Base-by-base conservation (phyloP, 2,888 invertebrate genomes). In the Drosophila anceps region DNA sequence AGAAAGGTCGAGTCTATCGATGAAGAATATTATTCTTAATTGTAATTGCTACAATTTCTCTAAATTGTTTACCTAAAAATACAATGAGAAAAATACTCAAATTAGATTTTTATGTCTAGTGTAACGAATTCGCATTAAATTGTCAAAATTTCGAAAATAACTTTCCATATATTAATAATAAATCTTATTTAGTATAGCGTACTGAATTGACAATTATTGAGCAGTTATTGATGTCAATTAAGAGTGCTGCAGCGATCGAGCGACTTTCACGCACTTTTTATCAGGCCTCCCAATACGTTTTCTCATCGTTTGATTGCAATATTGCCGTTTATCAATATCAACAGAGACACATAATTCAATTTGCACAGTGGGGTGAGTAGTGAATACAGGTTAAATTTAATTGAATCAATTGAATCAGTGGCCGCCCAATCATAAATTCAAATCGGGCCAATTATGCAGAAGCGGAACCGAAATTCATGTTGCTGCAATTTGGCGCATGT, bases 261-360 rank as follows among this genome's bases (percentile, higher is more conserved):
- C 37, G 37, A 15, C 20, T 39, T 43, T 37, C 46, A 65, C 59
- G 62, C 69, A 78, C 69, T 65, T 65, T 24, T 39, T 57, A 29
- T 44, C 41, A n/a, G 50, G 39, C 53, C 46, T 24, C 43, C 57
- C 18, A 27, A 53, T 54, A 61, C 37, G 55, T 35, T 76, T 81
- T 82, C 79, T 71, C 85, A 84, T 79, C 64, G 59, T 62, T 69
- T 69, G 69, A 79, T 79, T 82, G 85, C 66, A 69, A 82, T 82
- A 79, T 73, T 80, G 74, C 88, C 76, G 88, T 84, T 85, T 81
- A 76, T 84, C 84, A 84, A 77, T 85, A 84, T 84, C 83, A 84
- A 84, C 78, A 78, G 66, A 48, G 58, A 54, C 46, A 82, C 69
- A 82, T 81, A 82, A 81, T 82, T 82, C 63, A 81, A 81, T 71